Base-by-base conservation (phyloP, 2,888 invertebrate genomes). In the Adelognathus sp. region DNA sequence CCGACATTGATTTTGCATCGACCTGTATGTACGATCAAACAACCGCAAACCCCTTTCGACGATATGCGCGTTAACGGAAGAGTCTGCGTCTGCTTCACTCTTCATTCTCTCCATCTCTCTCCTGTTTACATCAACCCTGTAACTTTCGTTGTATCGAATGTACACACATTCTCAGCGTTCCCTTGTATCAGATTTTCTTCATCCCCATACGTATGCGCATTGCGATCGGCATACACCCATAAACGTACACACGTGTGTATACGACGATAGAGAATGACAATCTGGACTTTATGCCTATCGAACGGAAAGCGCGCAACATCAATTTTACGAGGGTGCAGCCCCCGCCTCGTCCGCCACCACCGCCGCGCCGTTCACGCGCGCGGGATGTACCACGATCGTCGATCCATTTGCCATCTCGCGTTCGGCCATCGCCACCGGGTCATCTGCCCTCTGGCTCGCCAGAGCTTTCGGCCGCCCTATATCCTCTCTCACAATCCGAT, bases 251-350 rank as follows among this genome's bases (percentile, higher is more conserved):
- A 39, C 39, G 60, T 41, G n/a, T 11, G 21, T 9, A 9, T 39
- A 36, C n/a, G 11, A n/a, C 33, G 21, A 29, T n/a, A 31, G 21
- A n/a, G 16, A 44, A 44, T 9, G 44, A 33, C 41, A 44, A 69
- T 61, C n/a, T 75, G 33, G 70, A 78, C 58, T 78, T 70, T 70
- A 74, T 74, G 69, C 70, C 74, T 54, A 70, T 78, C 70, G 74
- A 78, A 21, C 70, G 54, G 44, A 70, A 64, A 41, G 21, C 33
- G 58, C 61, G 70, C 36, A 64, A 66, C 78, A 74, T 74, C 18
- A 78, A 78, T 70, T 78, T 78, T 74, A 74, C 74, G 70, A 74
- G 63, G 46, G 27, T 52, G 33, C 58, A 39, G 21, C 31, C 16
- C 54, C 54, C 69, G 52, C n/a, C n/a, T n/a, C n/a, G n/a, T n/a